phyloP scores from a whole-genome alignment of 2,113 vertebrate genomes.

The Raphicerus campestris region DNA sequence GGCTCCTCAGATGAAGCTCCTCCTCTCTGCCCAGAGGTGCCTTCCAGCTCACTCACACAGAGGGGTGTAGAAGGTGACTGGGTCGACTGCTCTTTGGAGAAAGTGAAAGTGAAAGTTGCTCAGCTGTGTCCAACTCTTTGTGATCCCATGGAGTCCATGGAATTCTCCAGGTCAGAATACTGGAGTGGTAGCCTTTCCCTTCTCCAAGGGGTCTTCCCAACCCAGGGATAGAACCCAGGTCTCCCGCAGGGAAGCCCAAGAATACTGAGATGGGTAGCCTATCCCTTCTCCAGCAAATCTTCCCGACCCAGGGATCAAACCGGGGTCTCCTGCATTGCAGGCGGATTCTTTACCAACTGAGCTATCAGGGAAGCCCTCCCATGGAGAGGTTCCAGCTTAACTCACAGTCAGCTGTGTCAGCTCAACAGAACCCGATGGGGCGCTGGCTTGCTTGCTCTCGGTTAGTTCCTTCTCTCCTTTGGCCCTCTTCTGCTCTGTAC shows the following conservation, averaged over 20 bases:
- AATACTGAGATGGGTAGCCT: no score
- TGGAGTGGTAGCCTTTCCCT: background rate
- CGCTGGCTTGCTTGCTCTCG: background rate
- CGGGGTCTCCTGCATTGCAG: background rate
- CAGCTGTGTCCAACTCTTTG: rapidly evolving
- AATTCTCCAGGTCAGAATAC: background rate
- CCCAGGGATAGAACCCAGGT: background rate
- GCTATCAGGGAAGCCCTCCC: background rate
- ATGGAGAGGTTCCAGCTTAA: background rate
- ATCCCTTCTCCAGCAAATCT: background rate
- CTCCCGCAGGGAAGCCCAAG: background rate
- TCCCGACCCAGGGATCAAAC: background rate
- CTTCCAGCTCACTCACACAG: background rate
- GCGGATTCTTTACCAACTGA: background rate
- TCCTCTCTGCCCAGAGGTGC: background rate
- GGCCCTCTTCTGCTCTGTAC: background rate
- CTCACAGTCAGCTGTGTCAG: background rate
- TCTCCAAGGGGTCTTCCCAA: background rate
- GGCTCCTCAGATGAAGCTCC: background rate
- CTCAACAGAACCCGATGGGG: rapidly evolving
- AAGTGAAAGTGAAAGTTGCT: background rate
- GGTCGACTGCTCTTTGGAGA: no score
- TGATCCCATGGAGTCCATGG: background rate
- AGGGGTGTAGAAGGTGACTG: background rate
- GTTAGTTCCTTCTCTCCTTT: background rate